Evolutionary conservation across 1,140 invertebrate genomes (phyloP), one percentile per base, ranked within the genome.

Genomic region (Diachasma alloeum): DNA sequence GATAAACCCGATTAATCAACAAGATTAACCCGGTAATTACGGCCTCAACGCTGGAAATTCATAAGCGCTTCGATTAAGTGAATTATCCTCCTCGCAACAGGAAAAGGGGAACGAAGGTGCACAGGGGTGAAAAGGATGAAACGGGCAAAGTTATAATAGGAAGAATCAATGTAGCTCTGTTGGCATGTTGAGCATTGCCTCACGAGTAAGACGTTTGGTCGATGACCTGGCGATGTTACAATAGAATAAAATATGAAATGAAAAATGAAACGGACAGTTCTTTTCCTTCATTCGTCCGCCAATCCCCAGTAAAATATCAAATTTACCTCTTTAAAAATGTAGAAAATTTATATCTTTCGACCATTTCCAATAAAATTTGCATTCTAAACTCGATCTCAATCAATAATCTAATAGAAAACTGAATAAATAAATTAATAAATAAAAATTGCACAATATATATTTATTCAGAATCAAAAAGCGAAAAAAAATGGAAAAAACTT

Each of bases 201-300:
- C n/a, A n/a, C n/a, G 19, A 75, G 53, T n/a, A 53, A 56, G 24
- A 69, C 67, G 74, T 75, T 75, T 75, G 74, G 74, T 75, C 74
- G 74, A 75, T 75, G 44, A 75, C 46, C 74, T 5, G 24, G n/a
- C 17, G 31, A 31, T 31, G 31, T 6, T 36, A 17, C 31, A 37
- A 69, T 9, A 31, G 4, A 31, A 31, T 31, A 46, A 46, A 46
- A 46, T 46, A n/a, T n/a, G 44, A 11, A 46, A 46, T 46, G 1
- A 31, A 6, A 31, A 2, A 31, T 31, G 31, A 31, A 46, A 11
- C 44, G 9, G 9, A 46, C 44, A 46, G 10, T 46, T 15, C 11
- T 46, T 46, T 5, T n/a, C 31, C 31, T 31, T 31, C 31, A 31
- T 31, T 31, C 31, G 6, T 6, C 31, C 31, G 2, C 31, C 31